Percentiles rank a stretch among this genome's conserved stretches.
phyloP scores from a whole-genome alignment of 2,888 invertebrate species.

The Spicauda simplicius region DNA sequence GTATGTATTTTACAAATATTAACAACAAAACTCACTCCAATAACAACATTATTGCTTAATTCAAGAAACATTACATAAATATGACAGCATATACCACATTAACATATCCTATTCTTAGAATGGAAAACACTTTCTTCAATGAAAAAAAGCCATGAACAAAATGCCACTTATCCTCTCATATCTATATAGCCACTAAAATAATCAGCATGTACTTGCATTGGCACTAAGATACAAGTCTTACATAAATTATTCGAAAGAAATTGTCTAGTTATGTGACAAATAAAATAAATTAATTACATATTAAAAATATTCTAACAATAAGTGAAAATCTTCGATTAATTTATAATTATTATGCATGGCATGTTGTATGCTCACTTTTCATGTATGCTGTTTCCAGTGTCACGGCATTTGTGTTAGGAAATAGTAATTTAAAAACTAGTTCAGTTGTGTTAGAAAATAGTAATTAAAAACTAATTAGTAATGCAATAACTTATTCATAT shows the following conservation, averaged over 20 bases:
- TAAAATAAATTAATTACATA: not conserved
- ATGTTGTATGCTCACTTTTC: no score
- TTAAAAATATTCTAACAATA: no score
- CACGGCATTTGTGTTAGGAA: no score
- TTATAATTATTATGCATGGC: no score
- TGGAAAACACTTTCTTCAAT: no score
- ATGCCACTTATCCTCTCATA: not conserved
- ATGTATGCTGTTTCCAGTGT: no score
- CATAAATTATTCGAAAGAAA: not conserved
- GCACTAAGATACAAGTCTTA: slow-evolving; percentile 1
- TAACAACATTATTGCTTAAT: slow-evolving; percentile 15
- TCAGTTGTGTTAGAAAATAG: no score
- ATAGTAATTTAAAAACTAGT: no score
- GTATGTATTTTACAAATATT: slow-evolving; percentile 7
- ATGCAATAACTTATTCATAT: no score
- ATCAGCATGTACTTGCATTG: slow-evolving; percentile 5
- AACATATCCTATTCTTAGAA: not conserved
- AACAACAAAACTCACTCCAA: slow-evolving; percentile 4
- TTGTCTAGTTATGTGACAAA: not conserved
- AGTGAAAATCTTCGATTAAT: no score
- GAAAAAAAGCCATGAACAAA: not conserved
- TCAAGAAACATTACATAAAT: slow-evolving; percentile 7
- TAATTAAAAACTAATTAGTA: no score
- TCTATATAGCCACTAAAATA: not conserved
- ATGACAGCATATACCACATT: not conserved